A percentile compares a stretch with the other conserved stretches of the same genome.
phyloP scores from a whole-genome alignment of 2,113 vertebrate species.

The Lota lota region DNA sequence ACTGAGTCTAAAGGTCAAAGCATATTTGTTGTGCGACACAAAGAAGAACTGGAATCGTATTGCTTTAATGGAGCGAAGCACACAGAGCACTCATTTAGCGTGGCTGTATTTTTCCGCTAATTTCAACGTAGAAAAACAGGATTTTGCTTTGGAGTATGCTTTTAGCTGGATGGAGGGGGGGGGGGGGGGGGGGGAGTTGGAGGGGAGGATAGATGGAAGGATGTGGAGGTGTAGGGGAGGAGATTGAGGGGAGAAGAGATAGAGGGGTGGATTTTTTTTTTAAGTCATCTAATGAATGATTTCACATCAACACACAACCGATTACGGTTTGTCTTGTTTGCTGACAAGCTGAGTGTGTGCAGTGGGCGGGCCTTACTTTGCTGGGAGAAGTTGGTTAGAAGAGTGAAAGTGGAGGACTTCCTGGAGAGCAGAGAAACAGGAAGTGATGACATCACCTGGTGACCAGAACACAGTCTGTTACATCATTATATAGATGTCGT shows the following conservation, averaged over 20 bases:
- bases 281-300: neutral
- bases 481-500: no score
- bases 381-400: constrained; percentile 31
- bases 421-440: constrained; percentile 10
- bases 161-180: neutral
- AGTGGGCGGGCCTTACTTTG: constrained; percentile 21
- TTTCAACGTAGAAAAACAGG: no score
- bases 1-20: no score
- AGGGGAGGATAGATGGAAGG: neutral
- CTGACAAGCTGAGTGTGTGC: neutral
- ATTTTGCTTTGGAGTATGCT: no score
- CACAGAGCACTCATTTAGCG: no score
- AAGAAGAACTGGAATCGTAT: no score
- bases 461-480: neutral
- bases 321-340: neutral
- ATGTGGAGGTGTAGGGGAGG: no score
- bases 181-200: neutral
- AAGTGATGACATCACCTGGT: constrained; percentile 25
- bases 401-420: constrained; percentile 28
- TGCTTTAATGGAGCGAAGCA: no score
- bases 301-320: neutral
- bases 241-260: neutral
- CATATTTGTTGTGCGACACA: no score
- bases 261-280: no score
- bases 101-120: no score